Evolutionary conservation across 2,888 invertebrate genomes (phyloP).

Genomic region (Athalia circularis): DNA sequence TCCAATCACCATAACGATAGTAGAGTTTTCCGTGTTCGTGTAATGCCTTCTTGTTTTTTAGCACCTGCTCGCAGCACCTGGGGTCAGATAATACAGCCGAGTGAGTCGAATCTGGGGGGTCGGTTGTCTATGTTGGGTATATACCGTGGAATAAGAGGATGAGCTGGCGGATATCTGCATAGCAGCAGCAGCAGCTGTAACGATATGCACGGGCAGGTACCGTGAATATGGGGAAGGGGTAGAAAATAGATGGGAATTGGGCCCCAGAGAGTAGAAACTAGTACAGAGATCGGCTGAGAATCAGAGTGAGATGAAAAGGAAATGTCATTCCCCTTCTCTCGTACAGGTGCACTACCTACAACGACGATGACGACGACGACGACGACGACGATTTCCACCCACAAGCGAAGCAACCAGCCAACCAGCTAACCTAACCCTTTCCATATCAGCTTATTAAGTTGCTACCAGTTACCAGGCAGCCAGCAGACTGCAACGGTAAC

Average conservation of each 20-base stretch:
- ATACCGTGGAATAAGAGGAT: neutral
- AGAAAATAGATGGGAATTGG: conserved; percentile 6
- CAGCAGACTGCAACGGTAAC: conserved; percentile 33
- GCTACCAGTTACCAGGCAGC: conserved; percentile 53
- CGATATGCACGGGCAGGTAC: conserved; percentile 31
- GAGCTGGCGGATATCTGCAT: conserved; percentile 31
- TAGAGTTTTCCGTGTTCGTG: conserved; percentile 3
- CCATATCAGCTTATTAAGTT: conserved; percentile 65
- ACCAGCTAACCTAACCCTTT: conserved; percentile 43
- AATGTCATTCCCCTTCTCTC: no score
- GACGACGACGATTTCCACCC: neutral
- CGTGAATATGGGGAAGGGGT: conserved; percentile 8
- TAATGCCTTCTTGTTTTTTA: no score
- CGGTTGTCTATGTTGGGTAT: neutral
- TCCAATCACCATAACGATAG: conserved; percentile 37
- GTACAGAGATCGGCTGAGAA: neutral
- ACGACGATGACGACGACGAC: conserved; percentile 44
- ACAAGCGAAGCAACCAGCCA: no score
- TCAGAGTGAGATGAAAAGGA: conserved; percentile 30
- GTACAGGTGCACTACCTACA: neutral
- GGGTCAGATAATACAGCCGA: conserved; percentile 1
- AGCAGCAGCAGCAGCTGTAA: conserved; percentile 7
- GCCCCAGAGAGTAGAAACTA: conserved; percentile 29
- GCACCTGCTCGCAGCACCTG: conserved; percentile 13
- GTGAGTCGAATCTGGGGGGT: conserved; percentile 22